Evolutionary conservation across 2,797 vertebrate genomes (phyloP), one percentile per base, ranked within the genome.

Genomic region (Craterocephalus amniculus): DNA sequence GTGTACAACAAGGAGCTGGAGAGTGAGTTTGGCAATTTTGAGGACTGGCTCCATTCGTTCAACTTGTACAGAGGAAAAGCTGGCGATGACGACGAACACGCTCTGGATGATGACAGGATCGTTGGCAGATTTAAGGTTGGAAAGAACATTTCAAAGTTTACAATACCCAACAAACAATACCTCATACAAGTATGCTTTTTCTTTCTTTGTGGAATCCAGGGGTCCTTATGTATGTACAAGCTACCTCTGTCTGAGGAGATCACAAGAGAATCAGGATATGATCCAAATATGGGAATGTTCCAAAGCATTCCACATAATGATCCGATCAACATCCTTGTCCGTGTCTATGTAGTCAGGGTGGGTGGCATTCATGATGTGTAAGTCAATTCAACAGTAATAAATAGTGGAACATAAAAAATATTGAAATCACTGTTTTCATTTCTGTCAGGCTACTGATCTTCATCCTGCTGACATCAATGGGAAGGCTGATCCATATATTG

Each of bases 381-480:
- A 76, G 27, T 58, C 4, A 22, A 4, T n/a, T 8, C 22, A 26
- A 32, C 8, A 48, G 57, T 34, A 11, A 18, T 64, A 57, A 65
- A 48, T 40, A 58, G 0, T 0, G 49, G 14, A 8, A 52, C 57
- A 36, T 31, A 40, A 0, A 0, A 49, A 32, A 0, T 3, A n/a
- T 26, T 10, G 40, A 20, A 12, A 22, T 40, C 24, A 45, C 24
- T 56, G 4, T 12, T 32, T 2, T 34, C 52, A 40, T 0, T 59
- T 36, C 55, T 54, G 4, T 61, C 85, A 99, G 98, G 97, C 98
- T 27, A 98, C 97, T 0, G 97, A 99, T 43, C 95, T 99, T 36
- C 98, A 99, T 85, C 98, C 98, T 0, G 97, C 98, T 0, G 98
- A 99, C 78, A 97, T 99, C 88, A 99, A 99, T 0, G 97, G 98